Evolutionary conservation across 1,140 invertebrate genomes (phyloP), one percentile per base, ranked within the genome.

Genomic region (Lamellibrachia luymesi): DNA sequence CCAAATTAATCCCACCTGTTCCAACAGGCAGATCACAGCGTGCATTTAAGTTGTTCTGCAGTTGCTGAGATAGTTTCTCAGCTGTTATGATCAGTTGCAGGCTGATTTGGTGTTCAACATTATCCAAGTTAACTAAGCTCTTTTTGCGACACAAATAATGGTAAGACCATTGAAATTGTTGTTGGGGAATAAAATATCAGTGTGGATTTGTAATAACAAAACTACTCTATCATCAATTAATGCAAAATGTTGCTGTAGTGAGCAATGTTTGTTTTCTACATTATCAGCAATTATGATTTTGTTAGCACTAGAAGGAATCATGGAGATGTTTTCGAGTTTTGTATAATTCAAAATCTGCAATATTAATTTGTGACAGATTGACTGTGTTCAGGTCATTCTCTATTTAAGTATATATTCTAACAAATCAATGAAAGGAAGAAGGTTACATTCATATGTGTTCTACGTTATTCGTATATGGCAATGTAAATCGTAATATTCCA

Each of bases 21-120:
- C 49, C n/a, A 38, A 27, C 90, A 90, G 7, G 90, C 49, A 90
- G 90, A 50, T 90, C 90, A 90, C 90, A 90, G 90, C 90, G 90
- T 2, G 90, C 25, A 90, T 90, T 90, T 50, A 90, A 50, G 25
- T 22, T 90, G 22, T 90, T n/a, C 80, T n/a, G 17, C n/a, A 90
- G 80, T 22, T 90, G 80, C 80, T 1, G 80, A 90, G 80, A 90
- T 90, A 17, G n/a, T 90, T 22, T 90, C 80, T 90, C 80, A 90
- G 0, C 38, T 38, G 38, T 38, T 38, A 38, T 38, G 38, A 38
- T 38, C 38, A 38, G 38, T 38, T 38, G 38, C 38, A 38, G 38
- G 38, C 38, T 38, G 38, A 38, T 38, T 38, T 38, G 38, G 38
- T 38, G 38, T 38, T 38, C 38, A 38, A 38, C 38, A 38, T 38